Conservation (phyloP, 2,797 vertebrate species). For the Centropyge bicolor region DNA sequence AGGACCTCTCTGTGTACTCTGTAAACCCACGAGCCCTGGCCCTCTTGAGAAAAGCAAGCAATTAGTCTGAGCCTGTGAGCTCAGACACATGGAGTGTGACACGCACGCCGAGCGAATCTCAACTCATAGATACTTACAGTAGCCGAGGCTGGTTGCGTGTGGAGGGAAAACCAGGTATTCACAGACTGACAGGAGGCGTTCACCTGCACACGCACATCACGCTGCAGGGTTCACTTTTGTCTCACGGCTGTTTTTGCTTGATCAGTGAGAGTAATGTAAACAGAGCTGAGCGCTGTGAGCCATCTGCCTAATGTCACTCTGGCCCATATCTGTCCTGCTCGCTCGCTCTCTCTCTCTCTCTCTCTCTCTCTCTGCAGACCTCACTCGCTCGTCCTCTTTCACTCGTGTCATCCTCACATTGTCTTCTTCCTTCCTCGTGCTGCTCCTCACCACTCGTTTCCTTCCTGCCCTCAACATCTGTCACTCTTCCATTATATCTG, state of each 20-base stretch:
- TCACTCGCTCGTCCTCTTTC: conserved; percentile 34
- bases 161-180: conserved; percentile 9
- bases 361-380: conserved; percentile 21
- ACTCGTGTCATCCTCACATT: conserved; percentile 46
- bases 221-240: conserved; percentile 72
- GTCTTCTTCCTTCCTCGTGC: conserved; percentile 57
- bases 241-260: conserved; percentile 82
- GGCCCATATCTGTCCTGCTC: conserved; percentile 73
- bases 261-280: conserved; percentile 86
- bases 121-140: conserved; percentile 29
- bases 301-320: conserved; percentile 87
- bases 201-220: conserved; percentile 54
- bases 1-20: conserved; percentile 77
- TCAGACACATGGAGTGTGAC: conserved; percentile 54
- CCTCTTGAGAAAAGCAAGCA: conserved; percentile 83
- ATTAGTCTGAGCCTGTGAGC: conserved; percentile 73
- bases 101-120: conserved; percentile 25
- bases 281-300: conserved; percentile 81
- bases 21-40: conserved; percentile 69
- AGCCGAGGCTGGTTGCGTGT: conserved; percentile 13
- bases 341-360: conserved; percentile 39
- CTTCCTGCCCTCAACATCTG: conserved; percentile 69
- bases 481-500: conserved; percentile 67
- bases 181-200: conserved; percentile 16
- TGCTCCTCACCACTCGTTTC: conserved; percentile 59